A percentile compares a stretch with the other conserved stretches of the same genome.
Evolutionary conservation across 2,797 vertebrate genomes (phyloP).

Genomic region (Potorous gilbertii): DNA sequence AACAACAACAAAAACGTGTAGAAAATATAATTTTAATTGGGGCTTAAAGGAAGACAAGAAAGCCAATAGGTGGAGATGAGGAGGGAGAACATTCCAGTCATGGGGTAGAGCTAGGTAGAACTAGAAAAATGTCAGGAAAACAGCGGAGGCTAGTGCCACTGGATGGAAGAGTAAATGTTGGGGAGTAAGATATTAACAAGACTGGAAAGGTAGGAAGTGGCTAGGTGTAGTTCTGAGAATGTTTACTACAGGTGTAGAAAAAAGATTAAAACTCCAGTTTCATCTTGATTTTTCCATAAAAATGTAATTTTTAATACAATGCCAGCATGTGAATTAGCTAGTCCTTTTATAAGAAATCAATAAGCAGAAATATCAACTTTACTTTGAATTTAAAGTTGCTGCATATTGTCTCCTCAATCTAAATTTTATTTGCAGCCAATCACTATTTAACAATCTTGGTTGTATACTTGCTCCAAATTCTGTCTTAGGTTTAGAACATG

Average conservation of each 20-base stretch:
- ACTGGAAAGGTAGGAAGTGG: background rate
- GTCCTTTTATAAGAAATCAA: background rate
- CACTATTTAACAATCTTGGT: background rate
- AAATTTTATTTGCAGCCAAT: background rate
- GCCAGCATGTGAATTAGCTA: background rate
- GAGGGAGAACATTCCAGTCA: background rate
- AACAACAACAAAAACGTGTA: background rate
- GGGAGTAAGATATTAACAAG: background rate
- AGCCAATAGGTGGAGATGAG: background rate
- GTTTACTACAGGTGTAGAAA: background rate
- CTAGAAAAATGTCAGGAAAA: background rate
- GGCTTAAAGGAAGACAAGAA: background rate
- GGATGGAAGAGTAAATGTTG: background rate
- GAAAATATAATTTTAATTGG: background rate
- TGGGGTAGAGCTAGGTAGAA: no score
- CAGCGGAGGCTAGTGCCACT: background rate
- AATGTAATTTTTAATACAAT: background rate
- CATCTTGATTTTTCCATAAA: background rate
- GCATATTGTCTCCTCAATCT: background rate
- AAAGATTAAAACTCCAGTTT: background rate
- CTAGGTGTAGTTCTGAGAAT: background rate
- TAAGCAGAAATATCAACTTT: background rate
- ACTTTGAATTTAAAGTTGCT: background rate
- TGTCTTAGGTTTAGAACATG: background rate
- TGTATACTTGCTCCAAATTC: background rate